Conservation (phyloP, 2,888 invertebrate genomes). For the Tenodera sinensis region DNA sequence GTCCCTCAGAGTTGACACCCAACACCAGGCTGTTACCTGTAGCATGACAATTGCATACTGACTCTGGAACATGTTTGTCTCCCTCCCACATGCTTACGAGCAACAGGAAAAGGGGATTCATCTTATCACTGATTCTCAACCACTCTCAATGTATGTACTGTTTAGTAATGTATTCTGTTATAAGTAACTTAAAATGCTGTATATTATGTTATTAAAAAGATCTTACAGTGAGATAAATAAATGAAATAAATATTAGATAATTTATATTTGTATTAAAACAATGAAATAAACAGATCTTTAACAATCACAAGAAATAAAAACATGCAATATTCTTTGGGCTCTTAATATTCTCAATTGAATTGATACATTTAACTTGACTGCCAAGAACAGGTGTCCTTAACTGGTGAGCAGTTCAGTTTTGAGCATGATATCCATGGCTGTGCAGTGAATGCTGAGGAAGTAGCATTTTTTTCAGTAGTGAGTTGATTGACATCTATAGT, state of each 20-base stretch:
- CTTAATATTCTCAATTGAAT: background rate
- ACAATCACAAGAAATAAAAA: background rate
- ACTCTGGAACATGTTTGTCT: constrained; percentile 13
- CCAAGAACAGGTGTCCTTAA: no score
- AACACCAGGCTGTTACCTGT: constrained; percentile 58
- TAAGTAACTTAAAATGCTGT: background rate
- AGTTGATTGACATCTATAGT: no score
- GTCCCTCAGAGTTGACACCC: constrained; percentile 86
- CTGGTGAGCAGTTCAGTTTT: no score
- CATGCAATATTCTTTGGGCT: background rate
- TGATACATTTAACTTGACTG: no score
- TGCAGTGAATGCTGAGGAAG: no score
- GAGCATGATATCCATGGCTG: no score
- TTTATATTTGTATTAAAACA: background rate
- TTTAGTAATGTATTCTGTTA: background rate
- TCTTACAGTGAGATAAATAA: background rate
- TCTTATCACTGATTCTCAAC: background rate
- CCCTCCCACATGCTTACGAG: background rate
- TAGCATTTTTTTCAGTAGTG: no score
- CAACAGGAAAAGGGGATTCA: background rate
- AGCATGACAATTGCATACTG: constrained; percentile 23
- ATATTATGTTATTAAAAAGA: background rate
- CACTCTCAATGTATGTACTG: background rate
- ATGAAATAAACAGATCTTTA: background rate
- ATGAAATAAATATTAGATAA: background rate